Conservation (phyloP, 2,113 vertebrate species). For the Pelvicachromis taeniatus region DNA sequence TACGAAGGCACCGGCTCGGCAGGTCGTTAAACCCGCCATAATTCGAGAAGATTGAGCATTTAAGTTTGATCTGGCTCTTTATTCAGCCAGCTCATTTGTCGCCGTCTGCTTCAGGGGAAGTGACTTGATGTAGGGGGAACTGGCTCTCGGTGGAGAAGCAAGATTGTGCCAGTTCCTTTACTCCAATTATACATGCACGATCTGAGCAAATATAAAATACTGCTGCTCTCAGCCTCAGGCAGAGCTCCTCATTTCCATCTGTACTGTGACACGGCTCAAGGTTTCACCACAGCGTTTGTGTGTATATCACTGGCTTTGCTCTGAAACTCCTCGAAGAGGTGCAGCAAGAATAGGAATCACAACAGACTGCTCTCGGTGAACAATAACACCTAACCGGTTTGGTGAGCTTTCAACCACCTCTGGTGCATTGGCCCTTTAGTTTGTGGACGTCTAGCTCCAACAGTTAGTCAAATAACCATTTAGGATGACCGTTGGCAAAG, state of each 20-base stretch:
- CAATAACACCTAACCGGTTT: neutral
- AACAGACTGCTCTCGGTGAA: neutral
- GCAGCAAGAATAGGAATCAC: neutral
- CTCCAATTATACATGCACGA: neutral
- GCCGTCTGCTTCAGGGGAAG: slow-evolving; percentile 4
- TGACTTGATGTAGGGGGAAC: neutral
- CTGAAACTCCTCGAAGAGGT: neutral
- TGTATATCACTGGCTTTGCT: neutral
- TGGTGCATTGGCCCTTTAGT: rapidly evolving
- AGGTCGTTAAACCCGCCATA: slow-evolving; percentile 29
- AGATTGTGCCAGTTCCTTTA: neutral
- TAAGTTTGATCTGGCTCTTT: slow-evolving; percentile 14
- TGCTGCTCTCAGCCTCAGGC: neutral
- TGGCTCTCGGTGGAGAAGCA: neutral
- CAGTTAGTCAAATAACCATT: neutral
- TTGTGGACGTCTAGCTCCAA: neutral
- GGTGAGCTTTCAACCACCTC: neutral
- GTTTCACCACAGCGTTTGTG: neutral
- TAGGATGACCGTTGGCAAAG: neutral
- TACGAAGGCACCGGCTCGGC: neutral
- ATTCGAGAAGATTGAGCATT: slow-evolving; percentile 35
- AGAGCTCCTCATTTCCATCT: neutral
- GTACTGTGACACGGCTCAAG: neutral
- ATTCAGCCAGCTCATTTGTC: slow-evolving; percentile 24
- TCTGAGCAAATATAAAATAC: slow-evolving; percentile 8